Conservation (phyloP, 2,113 vertebrate species). For the Macrotus californicus region DNA sequence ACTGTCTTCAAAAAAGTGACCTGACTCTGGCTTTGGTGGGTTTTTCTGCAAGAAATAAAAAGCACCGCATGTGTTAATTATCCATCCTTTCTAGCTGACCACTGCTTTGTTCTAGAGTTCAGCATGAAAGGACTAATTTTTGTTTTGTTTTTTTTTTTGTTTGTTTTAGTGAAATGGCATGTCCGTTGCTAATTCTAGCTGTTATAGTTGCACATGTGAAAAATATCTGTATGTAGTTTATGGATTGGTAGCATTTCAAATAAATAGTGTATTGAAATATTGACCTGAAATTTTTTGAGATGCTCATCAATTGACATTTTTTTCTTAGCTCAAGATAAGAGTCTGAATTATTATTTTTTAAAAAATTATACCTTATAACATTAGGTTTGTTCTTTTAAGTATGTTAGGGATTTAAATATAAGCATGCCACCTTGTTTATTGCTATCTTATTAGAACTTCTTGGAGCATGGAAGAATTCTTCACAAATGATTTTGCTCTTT, state of each 20-base stretch:
- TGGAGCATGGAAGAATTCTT: constrained; percentile 81
- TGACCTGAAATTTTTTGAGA: constrained; percentile 78
- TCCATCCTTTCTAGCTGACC: constrained; percentile 80
- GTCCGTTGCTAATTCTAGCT: constrained; percentile 76
- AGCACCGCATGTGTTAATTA: constrained; percentile 84
- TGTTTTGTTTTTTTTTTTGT: constrained; percentile 54
- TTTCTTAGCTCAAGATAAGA: constrained; percentile 62
- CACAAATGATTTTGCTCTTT: constrained; percentile 69
- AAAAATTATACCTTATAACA: constrained; percentile 62
- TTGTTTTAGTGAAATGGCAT: constrained; percentile 78
- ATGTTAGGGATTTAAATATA: constrained; percentile 72
- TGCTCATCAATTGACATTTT: constrained; percentile 74
- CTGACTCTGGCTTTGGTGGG: constrained; percentile 89
- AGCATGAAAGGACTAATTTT: constrained; percentile 79
- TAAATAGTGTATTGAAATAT: constrained; percentile 42
- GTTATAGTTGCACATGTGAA: constrained; percentile 68
- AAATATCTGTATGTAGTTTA: constrained; percentile 61
- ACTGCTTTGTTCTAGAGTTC: constrained; percentile 80
- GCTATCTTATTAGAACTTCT: constrained; percentile 75
- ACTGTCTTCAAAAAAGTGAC: constrained; percentile 90
- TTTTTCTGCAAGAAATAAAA: constrained; percentile 85
- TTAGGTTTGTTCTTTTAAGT: constrained; percentile 69
- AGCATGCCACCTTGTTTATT: constrained; percentile 81
- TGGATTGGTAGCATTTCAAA: constrained; percentile 75
- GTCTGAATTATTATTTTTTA: constrained; percentile 49